Evolutionary conservation across 2,888 invertebrate genomes (phyloP).

Genomic region (Pilophorus perplexus): DNA sequence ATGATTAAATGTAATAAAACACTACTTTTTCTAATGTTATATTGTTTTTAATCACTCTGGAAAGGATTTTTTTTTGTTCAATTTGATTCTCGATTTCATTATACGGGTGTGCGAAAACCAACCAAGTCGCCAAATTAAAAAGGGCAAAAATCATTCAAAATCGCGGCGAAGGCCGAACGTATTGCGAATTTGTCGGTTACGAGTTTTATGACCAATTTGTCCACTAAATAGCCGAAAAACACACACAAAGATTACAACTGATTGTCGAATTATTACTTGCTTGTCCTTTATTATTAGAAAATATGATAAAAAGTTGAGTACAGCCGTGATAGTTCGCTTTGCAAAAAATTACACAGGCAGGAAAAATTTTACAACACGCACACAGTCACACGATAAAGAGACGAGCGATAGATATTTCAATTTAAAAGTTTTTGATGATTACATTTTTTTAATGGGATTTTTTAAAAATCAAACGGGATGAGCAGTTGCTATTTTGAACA

Average conservation of each 20-base stretch:
- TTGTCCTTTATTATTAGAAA: constrained; percentile 44
- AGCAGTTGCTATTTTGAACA: constrained; percentile 43
- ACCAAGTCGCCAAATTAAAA: not conserved
- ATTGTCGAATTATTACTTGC: constrained; percentile 47
- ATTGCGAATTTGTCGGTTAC: constrained; percentile 10
- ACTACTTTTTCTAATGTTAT: constrained; percentile 33
- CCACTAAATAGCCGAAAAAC: constrained; percentile 36
- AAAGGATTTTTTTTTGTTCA: not conserved
- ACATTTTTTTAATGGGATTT: constrained; percentile 20
- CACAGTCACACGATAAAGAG: constrained; percentile 38
- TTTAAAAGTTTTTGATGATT: constrained; percentile 20
- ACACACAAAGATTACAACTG: constrained; percentile 44
- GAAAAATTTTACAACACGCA: constrained; percentile 38
- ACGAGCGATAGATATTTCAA: constrained; percentile 6
- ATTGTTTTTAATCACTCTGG: constrained; percentile 29
- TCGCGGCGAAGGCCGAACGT: constrained; percentile 9
- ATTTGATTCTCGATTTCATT: constrained; percentile 1
- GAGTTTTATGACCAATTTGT: constrained; percentile 13
- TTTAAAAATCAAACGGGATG: constrained; percentile 37
- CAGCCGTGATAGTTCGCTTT: constrained; percentile 44
- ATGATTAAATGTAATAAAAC: constrained; percentile 41
- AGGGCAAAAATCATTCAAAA: no score
- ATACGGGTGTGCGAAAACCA: not conserved
- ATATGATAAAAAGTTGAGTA: constrained; percentile 43
- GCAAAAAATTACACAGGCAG: constrained; percentile 41